Percentiles rank a stretch among this genome's conserved stretches.
phyloP scores from a whole-genome alignment of 2,888 invertebrate species.

The Melanchra persicariae region DNA sequence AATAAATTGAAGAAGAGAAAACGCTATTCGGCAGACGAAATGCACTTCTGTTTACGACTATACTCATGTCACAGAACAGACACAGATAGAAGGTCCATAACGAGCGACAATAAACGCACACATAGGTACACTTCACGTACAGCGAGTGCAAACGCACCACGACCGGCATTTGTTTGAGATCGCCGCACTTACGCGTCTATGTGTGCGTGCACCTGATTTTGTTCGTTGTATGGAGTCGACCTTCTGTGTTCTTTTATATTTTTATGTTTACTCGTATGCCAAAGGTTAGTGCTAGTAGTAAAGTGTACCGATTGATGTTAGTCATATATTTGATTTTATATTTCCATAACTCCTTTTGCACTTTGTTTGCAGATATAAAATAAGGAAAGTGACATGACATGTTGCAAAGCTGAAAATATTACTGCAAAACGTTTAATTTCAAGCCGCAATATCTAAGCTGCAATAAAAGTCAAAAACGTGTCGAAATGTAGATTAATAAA shows the following conservation, averaged over 20 bases:
- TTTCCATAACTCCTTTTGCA: slow-evolving; percentile 7
- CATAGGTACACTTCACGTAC: background rate
- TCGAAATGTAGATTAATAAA: no score
- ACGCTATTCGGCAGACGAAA: slow-evolving; percentile 39
- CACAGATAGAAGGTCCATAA: background rate
- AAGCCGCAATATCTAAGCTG: no score
- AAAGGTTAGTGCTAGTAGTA: slow-evolving; percentile 27
- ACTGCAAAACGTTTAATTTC: no score
- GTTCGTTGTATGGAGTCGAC: background rate
- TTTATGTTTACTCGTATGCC: slow-evolving; percentile 27
- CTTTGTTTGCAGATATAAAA: background rate
- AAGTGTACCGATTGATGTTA: slow-evolving; percentile 23
- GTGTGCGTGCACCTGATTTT: background rate
- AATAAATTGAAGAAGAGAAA: slow-evolving; percentile 60
- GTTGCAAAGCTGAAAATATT: no score
- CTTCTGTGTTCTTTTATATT: slow-evolving; percentile 9
- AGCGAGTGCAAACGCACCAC: background rate
- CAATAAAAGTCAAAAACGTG: no score
- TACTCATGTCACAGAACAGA: background rate
- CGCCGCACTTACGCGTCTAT: no score
- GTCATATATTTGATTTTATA: slow-evolving; percentile 13
- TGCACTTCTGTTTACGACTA: slow-evolving; percentile 54
- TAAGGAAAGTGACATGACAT: no score
- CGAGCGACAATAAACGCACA: background rate
- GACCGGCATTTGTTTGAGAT: background rate